Percentiles rank a stretch among this genome's conserved stretches.
Evolutionary conservation across 2,797 vertebrate genomes (phyloP).

Genomic region (Mus minutoides): DNA sequence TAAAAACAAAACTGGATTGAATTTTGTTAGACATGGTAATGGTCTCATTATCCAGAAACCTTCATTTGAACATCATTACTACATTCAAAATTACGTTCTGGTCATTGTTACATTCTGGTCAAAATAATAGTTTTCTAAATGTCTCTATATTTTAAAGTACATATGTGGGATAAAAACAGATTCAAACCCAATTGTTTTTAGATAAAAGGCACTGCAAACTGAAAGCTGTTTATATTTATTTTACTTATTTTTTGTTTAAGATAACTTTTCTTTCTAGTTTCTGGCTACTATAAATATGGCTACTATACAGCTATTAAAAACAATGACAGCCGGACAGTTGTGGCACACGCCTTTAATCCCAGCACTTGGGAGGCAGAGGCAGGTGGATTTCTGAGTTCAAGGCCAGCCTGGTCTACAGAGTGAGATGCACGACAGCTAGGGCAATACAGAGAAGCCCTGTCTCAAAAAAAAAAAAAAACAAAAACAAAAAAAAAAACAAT

Average conservation of each 20-base stretch:
- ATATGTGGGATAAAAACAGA: background rate
- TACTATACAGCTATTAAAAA: no score
- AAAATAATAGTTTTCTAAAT: background rate
- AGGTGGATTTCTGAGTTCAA: no score
- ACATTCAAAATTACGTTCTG: background rate
- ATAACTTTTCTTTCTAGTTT: no score
- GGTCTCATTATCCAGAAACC: background rate
- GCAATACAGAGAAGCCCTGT: no score
- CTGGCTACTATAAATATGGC: no score
- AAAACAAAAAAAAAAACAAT: no score
- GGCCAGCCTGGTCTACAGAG: no score
- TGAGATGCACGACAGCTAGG: no score
- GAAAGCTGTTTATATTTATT: background rate
- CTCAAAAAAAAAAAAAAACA: no score
- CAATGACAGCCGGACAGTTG: no score
- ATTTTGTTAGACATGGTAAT: background rate
- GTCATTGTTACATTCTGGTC: background rate
- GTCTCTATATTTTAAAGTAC: background rate
- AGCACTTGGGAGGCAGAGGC: no score
- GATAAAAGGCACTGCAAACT: background rate
- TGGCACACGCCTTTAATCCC: no score
- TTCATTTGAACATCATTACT: background rate
- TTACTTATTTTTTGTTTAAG: background rate
- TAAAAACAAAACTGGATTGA: background rate
- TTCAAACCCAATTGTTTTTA: background rate